phyloP scores from a whole-genome alignment of 2,113 vertebrate genomes.

The Sorex araneus region DNA sequence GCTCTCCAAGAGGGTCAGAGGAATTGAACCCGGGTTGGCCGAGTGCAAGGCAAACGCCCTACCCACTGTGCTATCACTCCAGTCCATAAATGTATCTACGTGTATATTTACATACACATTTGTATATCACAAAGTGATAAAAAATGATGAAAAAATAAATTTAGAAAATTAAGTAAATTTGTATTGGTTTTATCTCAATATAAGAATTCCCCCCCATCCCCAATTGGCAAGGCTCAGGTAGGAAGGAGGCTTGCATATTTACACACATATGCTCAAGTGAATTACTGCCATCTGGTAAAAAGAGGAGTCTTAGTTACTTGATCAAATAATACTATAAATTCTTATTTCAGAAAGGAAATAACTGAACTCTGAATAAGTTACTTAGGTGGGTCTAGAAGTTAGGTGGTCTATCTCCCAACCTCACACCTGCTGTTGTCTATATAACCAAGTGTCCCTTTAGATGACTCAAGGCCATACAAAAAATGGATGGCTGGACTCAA shows the following conservation, averaged over 20 bases:
- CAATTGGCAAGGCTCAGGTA: constrained; percentile 10
- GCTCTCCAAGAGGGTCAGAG: no score
- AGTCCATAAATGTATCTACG: not conserved
- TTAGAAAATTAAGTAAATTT: constrained; percentile 4
- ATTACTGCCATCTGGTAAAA: not conserved
- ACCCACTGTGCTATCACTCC: no score
- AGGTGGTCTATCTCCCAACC: not conserved
- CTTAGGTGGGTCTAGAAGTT: not conserved
- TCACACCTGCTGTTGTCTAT: not conserved
- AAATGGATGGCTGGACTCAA: no score
- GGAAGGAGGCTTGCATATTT: no score
- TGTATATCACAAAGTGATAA: not conserved
- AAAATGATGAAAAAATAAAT: constrained; percentile 6
- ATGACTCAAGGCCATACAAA: no score
- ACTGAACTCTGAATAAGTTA: not conserved
- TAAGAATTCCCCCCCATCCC: not conserved
- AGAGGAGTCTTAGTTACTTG: not conserved
- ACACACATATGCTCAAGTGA: not conserved
- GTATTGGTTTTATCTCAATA: no score
- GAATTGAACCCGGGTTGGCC: no score
- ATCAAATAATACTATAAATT: constrained; percentile 4
- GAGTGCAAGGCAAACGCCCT: no score
- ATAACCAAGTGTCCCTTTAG: not conserved
- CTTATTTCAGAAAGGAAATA: constrained; percentile 21
- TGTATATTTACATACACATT: not conserved